phyloP scores from a whole-genome alignment of 1,140 invertebrate genomes.

The Arctopsyche grandis region DNA sequence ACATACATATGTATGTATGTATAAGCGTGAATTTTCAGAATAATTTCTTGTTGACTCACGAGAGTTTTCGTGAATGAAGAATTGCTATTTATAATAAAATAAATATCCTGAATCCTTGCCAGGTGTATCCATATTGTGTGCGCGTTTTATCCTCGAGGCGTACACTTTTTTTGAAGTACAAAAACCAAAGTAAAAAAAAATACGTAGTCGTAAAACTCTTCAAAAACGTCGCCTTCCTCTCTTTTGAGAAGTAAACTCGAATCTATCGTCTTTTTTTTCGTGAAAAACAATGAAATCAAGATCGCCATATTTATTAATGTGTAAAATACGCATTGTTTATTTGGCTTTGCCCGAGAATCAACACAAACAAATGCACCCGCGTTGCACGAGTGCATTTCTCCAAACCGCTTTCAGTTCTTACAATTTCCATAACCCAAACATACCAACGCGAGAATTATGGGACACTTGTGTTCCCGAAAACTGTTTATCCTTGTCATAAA shows the following conservation, averaged over 20 bases:
- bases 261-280: too few species aligned
- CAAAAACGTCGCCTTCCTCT: background rate
- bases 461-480: constrained; percentile 5
- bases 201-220: too few species aligned
- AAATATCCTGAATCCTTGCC: background rate
- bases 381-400: constrained; percentile 6
- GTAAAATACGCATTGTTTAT: constrained; percentile 15
- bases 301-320: too few species aligned
- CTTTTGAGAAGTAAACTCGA: background rate
- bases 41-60: too few species aligned
- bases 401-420: background rate
- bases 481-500: constrained; percentile 12
- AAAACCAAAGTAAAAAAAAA: too few species aligned
- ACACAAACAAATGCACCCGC: constrained; percentile 4
- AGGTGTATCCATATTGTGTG: background rate
- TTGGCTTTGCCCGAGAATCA: background rate
- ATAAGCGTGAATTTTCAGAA: too few species aligned
- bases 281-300: too few species aligned
- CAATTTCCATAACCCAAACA: constrained; percentile 30
- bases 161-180: too few species aligned
- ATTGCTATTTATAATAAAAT: background rate
- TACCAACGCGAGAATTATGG: constrained; percentile 21
- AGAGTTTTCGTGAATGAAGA: too few species aligned
- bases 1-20: too few species aligned
- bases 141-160: background rate